These are phyloP conservation scores for Achatina immaculata DNA, from an alignment of 1,140 invertebrate genomes.

Conservation along the genomic window DNA sequence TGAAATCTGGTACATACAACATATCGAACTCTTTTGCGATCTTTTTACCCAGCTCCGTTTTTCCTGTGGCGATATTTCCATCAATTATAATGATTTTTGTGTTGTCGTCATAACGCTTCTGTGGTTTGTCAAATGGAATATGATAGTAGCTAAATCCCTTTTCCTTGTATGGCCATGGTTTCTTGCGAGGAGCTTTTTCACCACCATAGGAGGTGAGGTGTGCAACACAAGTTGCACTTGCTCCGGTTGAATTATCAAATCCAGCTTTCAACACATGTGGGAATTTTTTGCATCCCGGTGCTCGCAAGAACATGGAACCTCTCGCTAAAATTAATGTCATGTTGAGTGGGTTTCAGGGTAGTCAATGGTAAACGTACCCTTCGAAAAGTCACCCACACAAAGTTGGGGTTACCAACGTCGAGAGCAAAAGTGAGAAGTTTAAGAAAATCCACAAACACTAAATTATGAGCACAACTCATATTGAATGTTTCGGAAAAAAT, in stretches of 20 bases:
- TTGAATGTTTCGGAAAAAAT: no score
- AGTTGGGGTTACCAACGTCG: not conserved
- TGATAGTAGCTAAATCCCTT: slow-evolving; percentile 43
- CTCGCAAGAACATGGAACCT: not conserved
- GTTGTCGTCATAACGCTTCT: slow-evolving; percentile 59
- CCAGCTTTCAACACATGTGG: not conserved
- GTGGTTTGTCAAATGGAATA: slow-evolving; percentile 47
- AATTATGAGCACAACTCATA: no score
- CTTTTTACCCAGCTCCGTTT: slow-evolving; percentile 57
- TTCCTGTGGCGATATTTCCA: slow-evolving; percentile 59
- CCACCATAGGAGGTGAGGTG: slow-evolving; percentile 44
- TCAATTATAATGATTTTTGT: slow-evolving; percentile 60
- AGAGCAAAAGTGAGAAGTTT: no score
- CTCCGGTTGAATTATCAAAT: not conserved
- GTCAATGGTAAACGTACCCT: not conserved
- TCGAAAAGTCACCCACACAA: not conserved
- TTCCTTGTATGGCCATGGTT: slow-evolving; percentile 49
- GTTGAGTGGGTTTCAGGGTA: not conserved
- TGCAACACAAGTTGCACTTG: slow-evolving; percentile 41
- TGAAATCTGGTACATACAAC: slow-evolving; percentile 51
- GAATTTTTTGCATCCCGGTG: not conserved
- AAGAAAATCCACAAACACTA: no score
- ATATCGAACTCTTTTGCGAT: slow-evolving; percentile 62
- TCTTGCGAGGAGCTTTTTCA: slow-evolving; percentile 32
- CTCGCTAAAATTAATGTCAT: slow-evolving; percentile 31